phyloP scores from a whole-genome alignment of 2,113 vertebrate species.

The Polypterus bichir region DNA sequence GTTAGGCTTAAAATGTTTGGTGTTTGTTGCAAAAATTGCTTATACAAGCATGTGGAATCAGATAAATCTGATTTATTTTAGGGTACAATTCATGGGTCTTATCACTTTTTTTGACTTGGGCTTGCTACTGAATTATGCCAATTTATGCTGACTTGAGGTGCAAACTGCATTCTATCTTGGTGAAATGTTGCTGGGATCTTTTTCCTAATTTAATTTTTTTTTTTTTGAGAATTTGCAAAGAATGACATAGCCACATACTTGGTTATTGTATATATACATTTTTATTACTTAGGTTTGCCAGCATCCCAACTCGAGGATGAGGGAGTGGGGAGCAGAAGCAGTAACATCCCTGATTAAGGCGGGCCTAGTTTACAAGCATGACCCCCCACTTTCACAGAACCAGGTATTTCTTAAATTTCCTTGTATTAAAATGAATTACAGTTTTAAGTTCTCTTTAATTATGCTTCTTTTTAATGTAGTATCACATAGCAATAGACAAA shows the following conservation, averaged over 20 bases:
- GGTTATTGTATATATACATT: slow-evolving; percentile 16
- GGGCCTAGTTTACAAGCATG: slow-evolving; percentile 79
- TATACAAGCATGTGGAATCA: no score
- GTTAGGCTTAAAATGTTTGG: no score
- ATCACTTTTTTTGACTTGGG: no score
- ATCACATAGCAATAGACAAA: no score
- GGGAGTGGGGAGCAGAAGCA: slow-evolving; percentile 96
- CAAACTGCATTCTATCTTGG: neutral
- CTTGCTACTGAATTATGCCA: no score
- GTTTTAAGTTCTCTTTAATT: no score
- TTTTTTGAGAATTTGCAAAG: neutral
- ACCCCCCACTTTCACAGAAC: slow-evolving; percentile 80
- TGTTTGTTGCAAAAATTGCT: no score
- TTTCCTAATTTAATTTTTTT: neutral
- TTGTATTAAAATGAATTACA: no score
- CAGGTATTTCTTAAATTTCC: slow-evolving; percentile 53
- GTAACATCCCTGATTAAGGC: slow-evolving; percentile 93
- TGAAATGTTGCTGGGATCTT: neutral
- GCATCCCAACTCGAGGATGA: slow-evolving; percentile 94
- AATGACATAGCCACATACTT: neutral
- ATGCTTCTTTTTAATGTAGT: no score
- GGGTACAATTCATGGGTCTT: no score
- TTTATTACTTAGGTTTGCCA: slow-evolving; percentile 75
- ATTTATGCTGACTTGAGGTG: no score
- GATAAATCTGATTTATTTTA: no score